Evolutionary conservation across 2,113 vertebrate species (phyloP).

Genomic region (Hydrolagus affinis): DNA sequence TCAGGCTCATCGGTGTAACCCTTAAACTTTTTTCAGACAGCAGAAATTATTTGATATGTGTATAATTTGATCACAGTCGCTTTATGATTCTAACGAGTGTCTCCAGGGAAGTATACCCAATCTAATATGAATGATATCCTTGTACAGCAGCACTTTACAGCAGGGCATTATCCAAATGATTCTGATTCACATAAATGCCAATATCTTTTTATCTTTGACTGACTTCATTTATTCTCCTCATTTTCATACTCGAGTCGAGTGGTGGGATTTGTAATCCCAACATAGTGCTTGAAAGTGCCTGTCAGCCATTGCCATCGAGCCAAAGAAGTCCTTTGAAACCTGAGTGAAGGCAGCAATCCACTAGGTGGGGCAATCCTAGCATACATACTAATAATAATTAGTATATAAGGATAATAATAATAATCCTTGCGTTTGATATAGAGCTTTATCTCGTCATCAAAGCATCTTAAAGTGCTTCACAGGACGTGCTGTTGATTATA

Average conservation of each 20-base stretch:
- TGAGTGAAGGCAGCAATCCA: not conserved
- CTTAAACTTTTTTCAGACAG: not conserved
- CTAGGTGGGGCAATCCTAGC: not conserved
- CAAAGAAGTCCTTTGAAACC: not conserved
- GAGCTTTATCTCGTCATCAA: not conserved
- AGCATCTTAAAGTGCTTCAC: not conserved
- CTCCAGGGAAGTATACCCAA: not conserved
- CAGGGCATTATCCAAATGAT: not conserved
- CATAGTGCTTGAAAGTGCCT: not conserved
- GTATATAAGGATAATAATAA: not conserved
- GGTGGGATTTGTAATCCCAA: not conserved
- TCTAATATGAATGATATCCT: not conserved
- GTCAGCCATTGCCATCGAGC: not conserved
- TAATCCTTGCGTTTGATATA: not conserved
- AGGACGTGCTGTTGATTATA: too few species aligned
- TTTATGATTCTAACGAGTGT: not conserved
- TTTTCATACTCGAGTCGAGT: not conserved
- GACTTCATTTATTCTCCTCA: not conserved
- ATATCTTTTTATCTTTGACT: not conserved
- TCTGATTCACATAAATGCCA: not conserved
- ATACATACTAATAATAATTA: not conserved
- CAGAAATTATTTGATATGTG: not conserved
- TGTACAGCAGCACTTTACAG: not conserved
- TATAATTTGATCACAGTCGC: not conserved
- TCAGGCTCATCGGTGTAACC: not conserved